A percentile compares a stretch with the other conserved stretches of the same genome.
Evolutionary conservation across 2,888 invertebrate species (phyloP).

Genomic region (Pemphredon lugubris): DNA sequence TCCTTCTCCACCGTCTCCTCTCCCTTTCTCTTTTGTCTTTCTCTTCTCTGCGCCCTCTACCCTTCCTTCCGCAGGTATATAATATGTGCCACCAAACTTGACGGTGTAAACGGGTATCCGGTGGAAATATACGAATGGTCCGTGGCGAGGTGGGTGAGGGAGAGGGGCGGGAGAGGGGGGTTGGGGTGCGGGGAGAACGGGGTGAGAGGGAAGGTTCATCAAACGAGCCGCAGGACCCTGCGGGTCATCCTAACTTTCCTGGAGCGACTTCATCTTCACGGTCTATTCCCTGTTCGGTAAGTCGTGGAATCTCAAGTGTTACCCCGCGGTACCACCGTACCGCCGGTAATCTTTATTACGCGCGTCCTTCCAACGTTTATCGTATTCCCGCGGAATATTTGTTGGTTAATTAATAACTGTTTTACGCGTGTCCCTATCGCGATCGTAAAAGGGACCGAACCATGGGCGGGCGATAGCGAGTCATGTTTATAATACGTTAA

Average conservation of each 20-base stretch:
- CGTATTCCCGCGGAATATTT: slow-evolving; percentile 5
- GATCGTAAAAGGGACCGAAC: background rate
- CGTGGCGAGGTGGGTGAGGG: slow-evolving; percentile 9
- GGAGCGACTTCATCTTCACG: slow-evolving; percentile 67
- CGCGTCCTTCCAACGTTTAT: slow-evolving; percentile 14
- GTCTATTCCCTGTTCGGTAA: slow-evolving; percentile 52
- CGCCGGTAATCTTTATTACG: slow-evolving; percentile 44
- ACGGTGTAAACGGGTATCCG: slow-evolving; percentile 69
- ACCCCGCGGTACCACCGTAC: background rate
- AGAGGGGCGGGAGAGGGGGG: slow-evolving; percentile 11
- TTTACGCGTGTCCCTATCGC: slow-evolving; percentile 32
- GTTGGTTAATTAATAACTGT: slow-evolving; percentile 19
- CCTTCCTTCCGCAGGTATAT: slow-evolving; percentile 61
- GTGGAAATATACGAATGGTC: slow-evolving; percentile 63
- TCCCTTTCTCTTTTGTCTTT: slow-evolving; percentile 32
- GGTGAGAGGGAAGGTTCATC: slow-evolving; percentile 55
- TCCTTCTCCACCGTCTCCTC: no score
- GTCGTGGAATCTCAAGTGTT: slow-evolving; percentile 39
- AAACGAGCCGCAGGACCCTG: slow-evolving; percentile 69
- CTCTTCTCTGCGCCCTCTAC: slow-evolving; percentile 16
- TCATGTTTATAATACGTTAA: no score
- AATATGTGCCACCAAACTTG: slow-evolving; percentile 68
- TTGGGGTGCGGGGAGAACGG: no score
- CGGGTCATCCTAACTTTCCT: slow-evolving; percentile 62
- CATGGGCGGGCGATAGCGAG: background rate